Evolutionary conservation across 2,113 vertebrate genomes (phyloP).

Genomic region (Oncorhynchus masou): DNA sequence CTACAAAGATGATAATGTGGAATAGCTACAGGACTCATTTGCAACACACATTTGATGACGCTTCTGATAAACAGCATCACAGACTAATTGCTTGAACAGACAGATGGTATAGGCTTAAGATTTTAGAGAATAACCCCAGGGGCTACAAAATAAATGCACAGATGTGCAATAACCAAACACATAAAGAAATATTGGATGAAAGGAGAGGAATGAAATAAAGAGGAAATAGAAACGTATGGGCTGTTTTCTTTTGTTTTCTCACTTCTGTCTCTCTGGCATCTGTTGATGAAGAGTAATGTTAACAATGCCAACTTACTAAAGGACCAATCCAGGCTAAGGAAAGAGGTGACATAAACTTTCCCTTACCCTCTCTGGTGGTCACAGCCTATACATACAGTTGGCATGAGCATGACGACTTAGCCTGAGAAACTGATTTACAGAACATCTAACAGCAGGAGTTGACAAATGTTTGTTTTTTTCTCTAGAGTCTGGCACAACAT

Average conservation of each 20-base stretch:
- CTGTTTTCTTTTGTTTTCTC: not conserved
- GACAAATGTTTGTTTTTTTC: too few relatives aligned
- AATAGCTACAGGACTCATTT: not conserved
- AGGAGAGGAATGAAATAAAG: not conserved
- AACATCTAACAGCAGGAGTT: too few relatives aligned
- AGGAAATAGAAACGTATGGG: not conserved
- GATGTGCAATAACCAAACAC: constrained; percentile 6
- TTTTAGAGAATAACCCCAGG: not conserved
- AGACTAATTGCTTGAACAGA: constrained; percentile 7
- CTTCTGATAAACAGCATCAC: constrained; percentile 1
- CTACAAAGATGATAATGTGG: not conserved
- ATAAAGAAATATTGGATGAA: not conserved
- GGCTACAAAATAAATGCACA: not conserved
- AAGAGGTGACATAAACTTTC: too few relatives aligned
- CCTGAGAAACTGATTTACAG: too few relatives aligned
- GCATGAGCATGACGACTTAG: not conserved
- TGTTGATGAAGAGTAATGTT: too few relatives aligned
- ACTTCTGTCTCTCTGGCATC: not conserved
- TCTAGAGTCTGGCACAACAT: too few relatives aligned
- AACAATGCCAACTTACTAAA: too few relatives aligned
- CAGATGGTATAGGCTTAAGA: constrained; percentile 12
- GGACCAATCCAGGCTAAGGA: too few relatives aligned
- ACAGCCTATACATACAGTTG: not conserved
- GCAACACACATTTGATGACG: not conserved
- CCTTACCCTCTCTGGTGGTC: constrained; percentile 35